Evolutionary conservation across 2,797 vertebrate genomes (phyloP), one percentile per base, ranked within the genome.

Genomic region (Threskiornis aethiopicus): DNA sequence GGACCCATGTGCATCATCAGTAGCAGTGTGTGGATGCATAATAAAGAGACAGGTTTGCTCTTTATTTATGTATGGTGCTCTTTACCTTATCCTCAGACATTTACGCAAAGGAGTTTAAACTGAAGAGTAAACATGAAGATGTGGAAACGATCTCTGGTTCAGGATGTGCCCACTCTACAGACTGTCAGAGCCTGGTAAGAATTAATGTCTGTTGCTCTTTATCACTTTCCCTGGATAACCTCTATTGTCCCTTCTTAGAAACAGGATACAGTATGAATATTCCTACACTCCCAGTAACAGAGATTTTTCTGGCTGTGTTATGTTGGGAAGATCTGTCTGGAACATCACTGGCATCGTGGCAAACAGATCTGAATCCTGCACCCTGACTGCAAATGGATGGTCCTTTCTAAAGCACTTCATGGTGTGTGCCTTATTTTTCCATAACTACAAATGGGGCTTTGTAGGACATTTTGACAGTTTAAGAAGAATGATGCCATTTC

Each of bases 21-120:
- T 33, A 91, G 72, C 71, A 51, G 72, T 24, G 44, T 92, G 79
- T 44, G 76, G 57, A 90, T 76, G 89, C 65, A 94, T 94, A 95
- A 91, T 72, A 49, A 94, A 92, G 61, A 89, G 76, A 47, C 41
- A 88, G 19, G 35, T 62, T 95, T 57, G 49, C 57, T 93, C 22
- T 93, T 94, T 85, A 85, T 96, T 93, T 94, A 84, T 81, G 69
- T 44, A 41, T 54, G 13, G 22, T 75, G 70, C 65, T 95, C 76
- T 92, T 89, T 69, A 71, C 81, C 29, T 89, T 69, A 65, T 31
- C 75, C 78, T 84, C 76, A 91, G 57, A 85, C 46, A 67, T 44
- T 71, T 73, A 65, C 8, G 2, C 13, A 57, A 57, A 89, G 41
- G 49, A 86, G 42, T 81, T 88, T 77, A 71, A 93, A 89, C 19